Evolutionary conservation across 2,113 vertebrate species (phyloP).

Genomic region (Alexandromys fortis): DNA sequence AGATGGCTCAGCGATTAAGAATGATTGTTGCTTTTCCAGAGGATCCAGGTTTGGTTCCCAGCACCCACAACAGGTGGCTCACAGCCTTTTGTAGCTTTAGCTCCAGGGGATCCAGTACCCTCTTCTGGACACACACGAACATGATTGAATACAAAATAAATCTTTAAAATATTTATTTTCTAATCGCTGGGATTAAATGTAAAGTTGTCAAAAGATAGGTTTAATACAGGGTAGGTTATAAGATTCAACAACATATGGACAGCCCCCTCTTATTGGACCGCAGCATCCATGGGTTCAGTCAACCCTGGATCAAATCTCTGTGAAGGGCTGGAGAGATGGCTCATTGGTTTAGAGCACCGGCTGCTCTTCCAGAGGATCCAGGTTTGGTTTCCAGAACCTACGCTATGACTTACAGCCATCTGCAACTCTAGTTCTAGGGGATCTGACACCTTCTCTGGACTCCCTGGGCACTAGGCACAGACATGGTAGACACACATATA

Average conservation of each 20-base stretch:
- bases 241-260: neutral
- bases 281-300: neutral
- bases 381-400: neutral
- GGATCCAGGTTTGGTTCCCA: neutral
- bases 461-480: neutral
- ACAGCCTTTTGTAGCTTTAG: neutral
- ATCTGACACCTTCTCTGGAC: neutral
- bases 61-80: neutral
- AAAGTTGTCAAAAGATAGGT: neutral
- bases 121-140: neutral
- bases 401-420: neutral
- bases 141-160: neutral
- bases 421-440: neutral
- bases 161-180: neutral
- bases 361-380: neutral
- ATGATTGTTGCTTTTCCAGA: neutral
- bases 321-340: neutral
- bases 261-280: no score
- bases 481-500: neutral
- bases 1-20: neutral
- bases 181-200: neutral
- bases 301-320: neutral
- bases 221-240: neutral
- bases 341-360: neutral
- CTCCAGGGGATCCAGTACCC: neutral